These are phyloP conservation scores for Petroica traversi DNA, from an alignment of 2,113 vertebrate genomes.

Conservation along the genomic window DNA sequence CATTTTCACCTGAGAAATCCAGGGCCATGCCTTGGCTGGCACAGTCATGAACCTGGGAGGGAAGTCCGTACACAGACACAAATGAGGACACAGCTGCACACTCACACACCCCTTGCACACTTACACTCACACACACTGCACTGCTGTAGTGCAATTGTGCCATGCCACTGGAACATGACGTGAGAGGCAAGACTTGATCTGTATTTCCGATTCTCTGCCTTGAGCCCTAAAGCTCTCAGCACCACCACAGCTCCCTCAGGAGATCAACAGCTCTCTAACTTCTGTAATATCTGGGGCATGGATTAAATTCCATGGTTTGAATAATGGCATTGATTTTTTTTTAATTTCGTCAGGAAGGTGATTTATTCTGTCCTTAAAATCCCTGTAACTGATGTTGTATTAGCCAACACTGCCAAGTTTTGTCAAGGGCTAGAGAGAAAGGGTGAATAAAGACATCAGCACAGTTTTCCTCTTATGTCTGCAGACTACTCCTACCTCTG, in stretches of 20 bases:
- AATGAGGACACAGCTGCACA: neutral
- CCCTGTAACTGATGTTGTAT: neutral
- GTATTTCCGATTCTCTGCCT: neutral
- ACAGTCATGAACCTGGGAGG: neutral
- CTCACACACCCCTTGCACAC: neutral
- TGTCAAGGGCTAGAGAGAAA: neutral
- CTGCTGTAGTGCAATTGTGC: neutral
- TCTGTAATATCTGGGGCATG: neutral
- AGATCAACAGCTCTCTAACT: neutral
- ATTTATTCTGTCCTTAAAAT: constrained; percentile 4
- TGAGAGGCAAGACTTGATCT: neutral
- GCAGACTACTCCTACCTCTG: neutral
- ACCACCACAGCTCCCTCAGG: neutral
- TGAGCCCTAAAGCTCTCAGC: neutral
- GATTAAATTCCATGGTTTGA: neutral
- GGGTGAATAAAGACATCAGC: neutral
- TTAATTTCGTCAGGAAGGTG: neutral
- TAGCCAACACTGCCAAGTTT: neutral
- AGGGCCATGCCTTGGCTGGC: neutral
- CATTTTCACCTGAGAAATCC: neutral
- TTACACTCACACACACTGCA: neutral
- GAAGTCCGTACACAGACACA: rapidly evolving
- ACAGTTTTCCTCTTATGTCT: neutral
- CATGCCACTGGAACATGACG: neutral
- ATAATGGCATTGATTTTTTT: neutral